Percentiles rank a stretch among this genome's conserved stretches.
Evolutionary conservation across 2,113 vertebrate species (phyloP).

Genomic region (Zapus hudsonius): DNA sequence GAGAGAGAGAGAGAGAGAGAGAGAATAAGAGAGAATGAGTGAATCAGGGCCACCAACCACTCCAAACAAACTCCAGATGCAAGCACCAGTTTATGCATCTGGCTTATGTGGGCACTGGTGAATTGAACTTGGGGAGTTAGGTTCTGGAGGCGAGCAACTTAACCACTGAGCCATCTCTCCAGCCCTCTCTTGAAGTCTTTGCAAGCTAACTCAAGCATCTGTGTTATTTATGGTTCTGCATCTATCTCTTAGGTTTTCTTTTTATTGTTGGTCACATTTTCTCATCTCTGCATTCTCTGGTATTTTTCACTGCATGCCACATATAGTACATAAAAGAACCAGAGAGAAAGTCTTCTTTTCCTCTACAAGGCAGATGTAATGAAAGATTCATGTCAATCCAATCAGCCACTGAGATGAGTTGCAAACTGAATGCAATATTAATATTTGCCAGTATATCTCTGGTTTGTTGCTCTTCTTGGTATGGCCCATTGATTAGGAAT

Average conservation of each 20-base stretch:
- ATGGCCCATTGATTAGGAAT: background rate
- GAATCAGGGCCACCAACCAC: too few relatives aligned
- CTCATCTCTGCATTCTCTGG: background rate
- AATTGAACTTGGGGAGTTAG: too few relatives aligned
- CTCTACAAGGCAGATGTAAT: background rate
- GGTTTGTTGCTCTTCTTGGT: background rate
- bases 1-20: too few relatives aligned
- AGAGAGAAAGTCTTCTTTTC: background rate
- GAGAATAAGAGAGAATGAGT: too few relatives aligned
- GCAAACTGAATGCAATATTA: background rate
- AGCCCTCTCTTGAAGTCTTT: too few relatives aligned
- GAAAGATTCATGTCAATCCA: background rate
- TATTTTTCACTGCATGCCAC: background rate
- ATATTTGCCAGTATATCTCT: background rate
- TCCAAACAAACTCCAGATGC: too few relatives aligned
- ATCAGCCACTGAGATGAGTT: background rate
- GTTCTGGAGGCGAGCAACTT: too few relatives aligned
- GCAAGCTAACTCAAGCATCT: background rate
- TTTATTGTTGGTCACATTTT: constrained; percentile 12
- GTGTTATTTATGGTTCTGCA: background rate
- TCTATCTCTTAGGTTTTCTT: background rate
- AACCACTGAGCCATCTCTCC: too few relatives aligned
- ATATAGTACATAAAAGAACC: background rate
- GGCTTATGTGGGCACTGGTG: too few relatives aligned
- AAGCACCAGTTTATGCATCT: too few relatives aligned